Evolutionary conservation across 1,140 invertebrate genomes (phyloP), one percentile per base, ranked within the genome.

Genomic region (Pogonomyrmex barbatus): DNA sequence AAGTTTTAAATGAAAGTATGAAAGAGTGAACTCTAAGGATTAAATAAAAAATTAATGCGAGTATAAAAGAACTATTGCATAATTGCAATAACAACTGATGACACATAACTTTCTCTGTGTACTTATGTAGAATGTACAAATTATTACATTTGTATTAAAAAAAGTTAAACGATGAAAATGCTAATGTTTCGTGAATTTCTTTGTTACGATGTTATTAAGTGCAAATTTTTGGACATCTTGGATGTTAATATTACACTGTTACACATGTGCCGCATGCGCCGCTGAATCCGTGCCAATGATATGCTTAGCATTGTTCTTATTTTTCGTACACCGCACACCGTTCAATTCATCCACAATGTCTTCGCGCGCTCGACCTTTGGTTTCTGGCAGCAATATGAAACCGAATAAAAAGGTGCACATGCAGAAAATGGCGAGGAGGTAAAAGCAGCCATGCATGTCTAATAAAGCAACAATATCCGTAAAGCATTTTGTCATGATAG

Each of bases 331-430:
- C 12, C 10, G 81, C 56, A 17, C 75, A 60, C 93, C 93, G 50
- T 91, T 92, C 1, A 95, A 89, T 84, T 94, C 91, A 33, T 93
- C 88, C 0, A 95, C 47, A 70, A 97, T 96, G 67, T 96, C 95
- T 71, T 97, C 96, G 36, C 97, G 91, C 6, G 92, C 94, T 52
- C 94, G 94, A 0, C 96, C 96, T 89, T 97, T 97, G 0, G 97
- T 97, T 92, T 97, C 97, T 1, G 97, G 97, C 2, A 97, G 89
- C 10, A 96, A 89, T 2, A 86, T 94, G 78, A 91, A 96, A 89
- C 77, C 87, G 42, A 94, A 93, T 0, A 93, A 0, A 65, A 93
- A 93, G 2, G 58, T 91, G 2, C 9, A 60, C 0, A 68, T 71
- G 65, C 93, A 94, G 6, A 82, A 92, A 0, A 9, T 42, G 0